Base-by-base conservation (phyloP, 92 coral and sea anemone species). In the Zoanthus gigantus region DNA sequence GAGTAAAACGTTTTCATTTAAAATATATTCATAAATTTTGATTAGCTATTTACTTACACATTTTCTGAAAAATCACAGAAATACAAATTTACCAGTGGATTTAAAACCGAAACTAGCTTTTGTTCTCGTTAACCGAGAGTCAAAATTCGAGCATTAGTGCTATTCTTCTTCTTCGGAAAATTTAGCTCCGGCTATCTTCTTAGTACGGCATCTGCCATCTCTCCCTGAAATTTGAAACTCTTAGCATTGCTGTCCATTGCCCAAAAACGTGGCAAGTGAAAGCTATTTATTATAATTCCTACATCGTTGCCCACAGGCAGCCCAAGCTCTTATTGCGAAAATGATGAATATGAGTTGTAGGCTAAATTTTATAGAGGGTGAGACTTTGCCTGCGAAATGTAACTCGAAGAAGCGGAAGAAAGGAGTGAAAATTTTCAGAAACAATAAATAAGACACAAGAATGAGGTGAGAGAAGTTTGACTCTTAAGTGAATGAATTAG, bases 221-320 rank as follows among this genome's bases (percentile, higher is more conserved):
- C 89, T 5, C 58, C 76, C 66, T 77, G 92, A 74, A 89, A 79
- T 73, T 68, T 58, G 58, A 87, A 63, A 82, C 88, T 66, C 88
- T 74, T 60, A 89, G 67, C 77, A 77, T 89, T 6, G 82, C 89
- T 12, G 92, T 56, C 92, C 89, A 89, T 31, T 74, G 87, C 53
- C 90, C 87, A 79, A 90, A 85, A 44, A 9, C 18, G 91, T 81
- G 1, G 92, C 90, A 80, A 92, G 85, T 4, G 79, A 74, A 58
- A 92, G 8, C 78, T 92, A 89, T 28, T 76, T 69, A 29, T 87
- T 84, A n/a, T 30, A 44, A 84, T 31, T 13, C 54, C 67, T 72
- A 46, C 75, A 92, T 47, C 29, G 80, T 23, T 23, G 23, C 23
- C 23, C 23, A 23, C 23, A 23, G 23, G 23, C 23, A 23, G 23